Evolutionary conservation across 2,888 invertebrate genomes (phyloP), one percentile per base, ranked within the genome.

Genomic region (Leptopilina drosophilae): DNA sequence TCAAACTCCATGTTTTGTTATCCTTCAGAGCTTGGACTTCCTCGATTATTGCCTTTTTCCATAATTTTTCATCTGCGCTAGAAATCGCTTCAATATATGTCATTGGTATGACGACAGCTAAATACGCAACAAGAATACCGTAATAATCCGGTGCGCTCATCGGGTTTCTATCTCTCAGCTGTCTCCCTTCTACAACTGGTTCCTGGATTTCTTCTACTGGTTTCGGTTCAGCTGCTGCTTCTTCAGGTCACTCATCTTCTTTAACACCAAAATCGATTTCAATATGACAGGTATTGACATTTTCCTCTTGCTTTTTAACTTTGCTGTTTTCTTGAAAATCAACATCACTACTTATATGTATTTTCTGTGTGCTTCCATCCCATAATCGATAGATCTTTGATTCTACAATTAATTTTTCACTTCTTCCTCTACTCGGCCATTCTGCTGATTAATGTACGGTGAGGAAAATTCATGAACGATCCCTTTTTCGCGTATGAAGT

Each of bases 1-100:
- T 69, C 2, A 87, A 33, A 56, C 81, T 81, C 87, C 87, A 88
- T 0, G 86, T 87, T 5, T 83, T 11, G 69, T 87, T 86, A 33
- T 82, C 76, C 1, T 53, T 64, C 7, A 86, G 75, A 0, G 85
- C 84, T 15, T 83, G 40, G n/a, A 85, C 82, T 79, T 87, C 86
- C 26, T 82, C 82, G 3, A 85, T 81, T 69, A 87, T 84, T 1
- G 85, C 85, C 8, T 14, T 8, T 9, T n/a, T 42, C 66, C 66
- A 66, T n/a, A 42, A 42, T 4, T n/a, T 42, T n/a, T 42, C 42
- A 8, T 66, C 66, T 42, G 33, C 33, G 15, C 42, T 46, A 15
- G 62, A 40, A n/a, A 62, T 46, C 9, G 26, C 40, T 49, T 14
- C 53, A 59, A 3, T 64, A 49, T 56, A 77, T 26, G 14, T 75